Evolutionary conservation across 1,140 invertebrate genomes (phyloP).

Genomic region (Diabrotica virgifera): DNA sequence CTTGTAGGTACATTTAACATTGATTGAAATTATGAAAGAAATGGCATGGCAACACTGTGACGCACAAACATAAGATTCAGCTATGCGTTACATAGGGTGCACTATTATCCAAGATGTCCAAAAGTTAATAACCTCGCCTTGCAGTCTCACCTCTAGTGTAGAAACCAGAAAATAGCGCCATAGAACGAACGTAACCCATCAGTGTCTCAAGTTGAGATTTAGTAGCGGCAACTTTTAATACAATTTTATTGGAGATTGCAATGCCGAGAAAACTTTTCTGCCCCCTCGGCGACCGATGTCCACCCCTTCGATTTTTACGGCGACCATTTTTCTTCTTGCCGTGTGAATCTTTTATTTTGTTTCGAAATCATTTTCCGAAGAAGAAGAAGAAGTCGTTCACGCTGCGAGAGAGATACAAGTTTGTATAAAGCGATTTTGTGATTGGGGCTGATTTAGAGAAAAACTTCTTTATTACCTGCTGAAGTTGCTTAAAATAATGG

Average conservation of each 20-base stretch:
- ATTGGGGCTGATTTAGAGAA: no score
- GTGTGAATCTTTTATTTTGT: conserved; percentile 11
- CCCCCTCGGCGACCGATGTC: background rate
- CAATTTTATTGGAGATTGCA: conserved; percentile 23
- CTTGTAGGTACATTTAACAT: no score
- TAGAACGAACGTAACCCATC: conserved; percentile 19
- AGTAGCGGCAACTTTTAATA: conserved; percentile 25
- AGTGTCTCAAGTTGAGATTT: conserved; percentile 25
- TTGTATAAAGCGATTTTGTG: background rate
- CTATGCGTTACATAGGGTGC: no score
- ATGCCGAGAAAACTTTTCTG: conserved; percentile 13
- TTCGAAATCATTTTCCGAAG: conserved; percentile 7
- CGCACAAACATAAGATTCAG: no score
- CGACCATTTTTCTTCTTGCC: conserved; percentile 7
- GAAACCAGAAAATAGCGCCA: conserved; percentile 5
- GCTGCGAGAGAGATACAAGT: background rate
- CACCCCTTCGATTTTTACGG: conserved; percentile 16
- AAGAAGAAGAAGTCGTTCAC: background rate
- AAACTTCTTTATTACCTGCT: no score
- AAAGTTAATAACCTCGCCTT: background rate
- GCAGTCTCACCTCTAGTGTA: background rate
- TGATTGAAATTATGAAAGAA: no score
- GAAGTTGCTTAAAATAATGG: no score
- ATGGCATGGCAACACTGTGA: no score
- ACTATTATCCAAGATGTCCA: no score